Base-by-base conservation (phyloP, 2,888 invertebrate species). In the Zygothrica quintamaculata region DNA sequence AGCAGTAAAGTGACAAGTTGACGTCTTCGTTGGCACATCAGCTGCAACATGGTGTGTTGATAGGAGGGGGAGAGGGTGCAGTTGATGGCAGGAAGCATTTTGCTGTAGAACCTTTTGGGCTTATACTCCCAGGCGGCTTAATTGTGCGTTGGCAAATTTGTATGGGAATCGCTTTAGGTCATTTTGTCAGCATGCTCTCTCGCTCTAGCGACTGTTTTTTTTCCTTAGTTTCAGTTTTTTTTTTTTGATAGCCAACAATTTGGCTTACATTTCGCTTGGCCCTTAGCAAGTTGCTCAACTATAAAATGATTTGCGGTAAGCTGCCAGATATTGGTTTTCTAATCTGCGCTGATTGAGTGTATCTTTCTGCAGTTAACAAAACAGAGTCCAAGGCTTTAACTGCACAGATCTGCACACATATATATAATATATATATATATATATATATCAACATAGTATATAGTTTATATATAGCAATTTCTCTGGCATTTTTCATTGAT, bases 81-180 rank as follows among this genome's bases (percentile, higher is more conserved):
- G n/a, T n/a, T 12, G 16, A 29, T 16, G 29, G 51, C 64, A 76
- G 59, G 65, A 61, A 74, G 65, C 56, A 40, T 52, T 65, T 36
- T 26, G 65, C 39, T 40, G 73, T 22, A 33, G 52, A 48, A 44
- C 16, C 13, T 61, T 66, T 62, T 50, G 39, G 60, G 13, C 29
- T 26, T 22, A 6, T 4, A 39, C 58, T 76, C 74, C 60, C 78
- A 77, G 81, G 74, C 78, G 59, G 64, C 34, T 71, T 85, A 85
- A 81, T 81, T 85, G 82, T 71, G 86, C 86, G 71, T 74, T 68
- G 58, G 43, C 46, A 76, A 82, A 82, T 82, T 81, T 65, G 78
- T 65, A 65, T 82, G 86, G 48, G 80, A 78, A 66, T 29, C 62
- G 60, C 33, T 46, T 60, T 52, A 55, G 33, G n/a, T 36, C 0